Evolutionary conservation across 2,888 invertebrate species (phyloP), one percentile per base, ranked within the genome.

Genomic region (Drosophila pegasa): DNA sequence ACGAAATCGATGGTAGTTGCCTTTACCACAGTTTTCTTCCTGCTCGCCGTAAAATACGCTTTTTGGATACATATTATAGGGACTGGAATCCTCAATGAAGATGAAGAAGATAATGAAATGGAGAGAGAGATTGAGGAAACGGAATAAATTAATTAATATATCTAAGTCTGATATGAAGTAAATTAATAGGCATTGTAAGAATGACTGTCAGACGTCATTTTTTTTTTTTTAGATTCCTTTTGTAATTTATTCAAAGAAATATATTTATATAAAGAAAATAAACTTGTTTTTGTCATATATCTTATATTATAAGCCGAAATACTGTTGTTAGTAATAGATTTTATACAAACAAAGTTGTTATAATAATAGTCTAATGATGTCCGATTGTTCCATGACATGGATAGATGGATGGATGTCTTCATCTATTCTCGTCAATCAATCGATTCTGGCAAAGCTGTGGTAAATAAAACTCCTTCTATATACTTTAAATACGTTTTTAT

Each of bases 21-120:
- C 8, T 50, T 31, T 22, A 51, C 43, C 4, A 56, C 68, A 7
- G 1, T 85, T 9, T 2, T 76, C 4, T 61, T 79, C 6, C 18
- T 88, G n/a, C 47, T 86, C 1, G 8, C 45, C 5, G 9, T 80
- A 14, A 83, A 83, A 64, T 83, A 83, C 38, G 12, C 56, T 1
- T 50, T 58, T 38, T 88, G 86, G 82, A n/a, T n/a, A n/a, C n/a
- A n/a, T n/a, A n/a, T n/a, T n/a, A n/a, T n/a, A n/a, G n/a, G n/a
- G n/a, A n/a, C n/a, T n/a, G n/a, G n/a, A n/a, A n/a, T n/a, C n/a
- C n/a, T n/a, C n/a, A n/a, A n/a, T n/a, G n/a, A n/a, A n/a, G n/a
- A n/a, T n/a, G n/a, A n/a, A n/a, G n/a, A n/a, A n/a, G n/a, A n/a
- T n/a, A n/a, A n/a, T n/a, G n/a, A n/a, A n/a, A n/a, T n/a, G n/a